A percentile compares a stretch with the other conserved stretches of the same genome.
Conservation (phyloP, 2,888 invertebrate genomes). For the Agriotes lineatus region DNA sequence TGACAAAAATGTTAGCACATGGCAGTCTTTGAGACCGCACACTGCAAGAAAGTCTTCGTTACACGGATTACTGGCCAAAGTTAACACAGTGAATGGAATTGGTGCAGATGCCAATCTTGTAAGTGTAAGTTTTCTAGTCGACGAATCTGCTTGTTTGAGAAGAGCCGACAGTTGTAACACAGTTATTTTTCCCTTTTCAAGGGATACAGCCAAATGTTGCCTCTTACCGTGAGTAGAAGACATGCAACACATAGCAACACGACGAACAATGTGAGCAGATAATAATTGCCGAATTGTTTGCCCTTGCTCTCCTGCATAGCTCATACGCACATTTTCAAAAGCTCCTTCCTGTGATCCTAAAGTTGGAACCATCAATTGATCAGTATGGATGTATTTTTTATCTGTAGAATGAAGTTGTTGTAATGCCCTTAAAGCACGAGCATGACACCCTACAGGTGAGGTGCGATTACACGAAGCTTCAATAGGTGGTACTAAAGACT, state of each 20-base stretch:
- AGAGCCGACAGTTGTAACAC: conserved; percentile 93
- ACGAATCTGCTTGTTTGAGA: conserved; percentile 93
- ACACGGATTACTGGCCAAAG: conserved; percentile 92
- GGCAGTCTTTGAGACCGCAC: conserved; percentile 96
- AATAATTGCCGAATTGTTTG: conserved; percentile 94
- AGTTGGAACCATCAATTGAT: conserved; percentile 87
- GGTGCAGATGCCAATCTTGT: conserved; percentile 93
- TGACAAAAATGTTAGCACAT: conserved; percentile 90
- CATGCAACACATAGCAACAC: conserved; percentile 95
- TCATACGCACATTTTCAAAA: conserved; percentile 97
- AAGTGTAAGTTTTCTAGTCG: conserved; percentile 91
- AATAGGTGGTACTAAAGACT: conserved; percentile 80
- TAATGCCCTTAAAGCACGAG: conserved; percentile 81
- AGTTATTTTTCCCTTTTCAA: conserved; percentile 98
- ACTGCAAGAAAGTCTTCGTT: conserved; percentile 96
- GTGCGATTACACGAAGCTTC: conserved; percentile 83
- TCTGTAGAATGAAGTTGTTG: conserved; percentile 83
- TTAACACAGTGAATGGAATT: conserved; percentile 94
- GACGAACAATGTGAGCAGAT: conserved; percentile 89
- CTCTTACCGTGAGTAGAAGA: conserved; percentile 92
- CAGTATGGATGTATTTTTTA: conserved; percentile 86
- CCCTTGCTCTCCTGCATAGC: conserved; percentile 96
- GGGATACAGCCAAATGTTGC: conserved; percentile 94
- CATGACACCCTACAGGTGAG: conserved; percentile 89
- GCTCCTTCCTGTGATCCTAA: conserved; percentile 96